Base-by-base conservation (phyloP, 2,113 vertebrate species). In the Sceloporus undulatus region DNA sequence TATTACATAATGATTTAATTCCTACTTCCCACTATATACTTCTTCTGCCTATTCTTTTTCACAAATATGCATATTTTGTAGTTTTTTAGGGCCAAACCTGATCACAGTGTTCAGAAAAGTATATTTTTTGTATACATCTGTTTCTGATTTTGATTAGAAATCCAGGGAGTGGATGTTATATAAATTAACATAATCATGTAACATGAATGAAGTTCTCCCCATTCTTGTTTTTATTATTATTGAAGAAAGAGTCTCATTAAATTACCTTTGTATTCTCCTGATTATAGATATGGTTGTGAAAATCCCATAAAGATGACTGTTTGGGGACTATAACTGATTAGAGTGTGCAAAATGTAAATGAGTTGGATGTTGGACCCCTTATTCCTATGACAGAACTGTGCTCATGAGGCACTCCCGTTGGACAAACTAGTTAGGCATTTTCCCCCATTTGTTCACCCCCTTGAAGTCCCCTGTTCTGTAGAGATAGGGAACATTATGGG, bases 291-390 rank as follows among this genome's bases (percentile, higher is more conserved):
- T 85, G 74, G 89, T 71, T 88, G 82, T 85, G 77, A 84, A 87
- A 91, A 93, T 4, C 84, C 92, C 83, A 79, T 88, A 85, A 79
- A 59, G 89, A 87, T 34, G 27, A 16, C 10, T 80, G 87, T 82
- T 93, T 83, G 66, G 80, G 68, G 68, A 87, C 11, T 76, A 48
- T 90, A 87, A 86, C 29, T 90, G 86, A 83, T 92, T 88, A 70
- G 8, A 87, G 88, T 14, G 18, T 40, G 71, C 71, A 73, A 73
- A 73, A 73, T 34, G 34, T 73, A 34, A 73, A 73, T 13, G 29
- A 29, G 9, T 11, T 34, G 13, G 71, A 38, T 34, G 9, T 11
- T 34, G 13, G 71, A 38, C 16, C 1, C 11, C n/a, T 10, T 10
- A 14, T 74, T 74, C 13, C 14, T 10, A 34, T 74, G n/a, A 71